Conservation (phyloP, 2,888 invertebrate species). For the Charanyca ferruginea region DNA sequence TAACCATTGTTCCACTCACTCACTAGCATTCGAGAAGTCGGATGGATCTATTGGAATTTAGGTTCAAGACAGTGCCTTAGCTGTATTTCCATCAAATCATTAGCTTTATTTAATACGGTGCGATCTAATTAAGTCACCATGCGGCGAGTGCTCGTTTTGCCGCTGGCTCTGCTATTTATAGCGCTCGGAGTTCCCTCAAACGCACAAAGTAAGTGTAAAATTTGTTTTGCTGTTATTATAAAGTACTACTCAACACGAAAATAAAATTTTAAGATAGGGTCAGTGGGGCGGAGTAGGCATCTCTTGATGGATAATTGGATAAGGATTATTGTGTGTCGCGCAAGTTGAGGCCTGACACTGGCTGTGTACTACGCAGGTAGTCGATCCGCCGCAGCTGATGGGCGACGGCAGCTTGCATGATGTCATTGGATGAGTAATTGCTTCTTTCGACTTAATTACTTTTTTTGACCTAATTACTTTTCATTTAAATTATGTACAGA, state of each 20-base stretch:
- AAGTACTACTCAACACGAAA: neutral
- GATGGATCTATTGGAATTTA: neutral
- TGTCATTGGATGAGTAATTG: slow-evolving; percentile 73
- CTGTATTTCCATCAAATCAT: slow-evolving; percentile 18
- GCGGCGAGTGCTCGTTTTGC: slow-evolving; percentile 61
- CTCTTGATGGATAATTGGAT: neutral
- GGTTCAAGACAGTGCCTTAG: slow-evolving; percentile 13
- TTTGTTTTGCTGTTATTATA: slow-evolving; percentile 10
- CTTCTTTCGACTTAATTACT: slow-evolving; percentile 48
- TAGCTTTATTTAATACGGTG: slow-evolving; percentile 33
- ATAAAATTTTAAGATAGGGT: neutral
- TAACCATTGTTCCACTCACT: slow-evolving; percentile 37
- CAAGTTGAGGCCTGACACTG: neutral
- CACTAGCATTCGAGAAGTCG: slow-evolving; percentile 27
- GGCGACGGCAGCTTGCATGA: slow-evolving; percentile 65
- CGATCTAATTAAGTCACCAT: slow-evolving; percentile 53
- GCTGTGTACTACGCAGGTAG: slow-evolving; percentile 25
- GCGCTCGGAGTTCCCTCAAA: slow-evolving; percentile 75
- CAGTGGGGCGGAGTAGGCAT: no score
- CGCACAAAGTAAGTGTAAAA: slow-evolving; percentile 79
- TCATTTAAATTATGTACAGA: slow-evolving; percentile 8
- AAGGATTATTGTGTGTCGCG: slow-evolving; percentile 3
- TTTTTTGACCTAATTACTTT: slow-evolving; percentile 43
- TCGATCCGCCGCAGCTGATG: slow-evolving; percentile 53
- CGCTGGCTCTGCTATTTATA: slow-evolving; percentile 81